Percentiles rank a stretch among this genome's conserved stretches.
Conservation (phyloP, 1,140 invertebrate species). For the Sinella curviseta region DNA sequence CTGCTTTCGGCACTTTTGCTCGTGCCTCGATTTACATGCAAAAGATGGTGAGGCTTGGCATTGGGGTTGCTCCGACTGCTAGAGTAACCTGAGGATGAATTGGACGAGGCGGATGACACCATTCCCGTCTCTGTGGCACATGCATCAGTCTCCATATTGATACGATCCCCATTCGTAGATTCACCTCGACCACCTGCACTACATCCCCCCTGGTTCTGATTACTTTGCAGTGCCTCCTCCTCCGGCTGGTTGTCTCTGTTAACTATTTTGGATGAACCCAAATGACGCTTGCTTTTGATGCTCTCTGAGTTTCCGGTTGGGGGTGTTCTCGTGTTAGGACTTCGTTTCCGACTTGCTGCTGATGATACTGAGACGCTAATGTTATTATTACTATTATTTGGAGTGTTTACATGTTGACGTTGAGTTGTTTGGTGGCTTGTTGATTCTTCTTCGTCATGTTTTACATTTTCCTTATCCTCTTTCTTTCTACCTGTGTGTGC, state of each 20-base stretch:
- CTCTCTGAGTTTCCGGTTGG: not conserved
- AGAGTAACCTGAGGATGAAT: conserved; percentile 3
- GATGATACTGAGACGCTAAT: not conserved
- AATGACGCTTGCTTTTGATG: not conserved
- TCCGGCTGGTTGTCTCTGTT: not conserved
- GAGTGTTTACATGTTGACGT: not conserved
- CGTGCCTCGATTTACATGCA: not conserved
- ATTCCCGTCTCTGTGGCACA: conserved; percentile 22
- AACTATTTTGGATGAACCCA: conserved; percentile 3
- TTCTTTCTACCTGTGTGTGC: too few relatives aligned
- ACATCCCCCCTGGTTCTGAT: not conserved
- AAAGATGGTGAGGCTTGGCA: not conserved
- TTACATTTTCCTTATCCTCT: not conserved
- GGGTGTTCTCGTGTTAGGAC: not conserved
- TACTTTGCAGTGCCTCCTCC: not conserved
- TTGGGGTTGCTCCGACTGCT: not conserved
- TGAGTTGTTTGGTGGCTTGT: not conserved
- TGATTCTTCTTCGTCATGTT: not conserved
- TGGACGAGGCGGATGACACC: not conserved
- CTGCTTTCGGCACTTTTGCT: conserved; percentile 3
- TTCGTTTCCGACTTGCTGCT: not conserved
- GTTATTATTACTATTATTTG: not conserved
- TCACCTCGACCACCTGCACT: not conserved
- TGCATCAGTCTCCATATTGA: conserved; percentile 11
- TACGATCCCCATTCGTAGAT: not conserved